Base-by-base conservation (phyloP, 2,113 vertebrate species). In the Thermophis baileyi region DNA sequence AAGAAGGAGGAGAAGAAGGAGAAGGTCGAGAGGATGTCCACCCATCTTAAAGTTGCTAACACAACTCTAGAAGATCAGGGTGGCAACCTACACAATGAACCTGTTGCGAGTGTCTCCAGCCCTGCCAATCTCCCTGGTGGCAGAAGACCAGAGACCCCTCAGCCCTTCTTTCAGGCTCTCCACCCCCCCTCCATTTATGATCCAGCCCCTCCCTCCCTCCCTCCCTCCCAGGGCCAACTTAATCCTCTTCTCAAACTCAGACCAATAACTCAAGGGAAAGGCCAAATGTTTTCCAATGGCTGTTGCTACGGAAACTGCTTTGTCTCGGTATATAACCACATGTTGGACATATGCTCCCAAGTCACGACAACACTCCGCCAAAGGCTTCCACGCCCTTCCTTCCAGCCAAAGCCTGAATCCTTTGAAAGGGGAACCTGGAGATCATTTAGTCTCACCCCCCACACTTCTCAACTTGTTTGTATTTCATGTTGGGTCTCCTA, bases 331-430 rank as follows among this genome's bases (percentile, higher is more conserved):
- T 25, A 10, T 25, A 10, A 25, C 55, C 55, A 92, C 91, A 92
- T 69, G 91, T 50, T 25, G 55, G 91, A 57, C 91, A 91, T 49
- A 92, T 92, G 91, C 44, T 74, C 35, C 86, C 51, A 51, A 53
- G n/a, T 6, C 55, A 1, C 20, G 27, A 57, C 4, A 10, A 18
- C 30, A 4, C 47, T 51, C n/a, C 10, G 24, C 11, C 25, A n/a
- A 51, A 74, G 40, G 40, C 25, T 24, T 20, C 85, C 46, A 4
- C 22, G n/a, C 9, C 74, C 8, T 3, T 10, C 12, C 44, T 22
- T 35, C 30, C 22, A 50, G 54, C 12, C 18, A 20, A 27, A 57
- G 47, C 35, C 14, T 30, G 0, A 4, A 16, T 16, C 16, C 12
- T 30, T 51, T 30, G 81, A 85, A 14, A 40, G 22, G 22, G n/a